These are phyloP conservation scores for Hycleus cichorii DNA, from an alignment of 1,140 invertebrate species.

Conservation along the genomic window DNA sequence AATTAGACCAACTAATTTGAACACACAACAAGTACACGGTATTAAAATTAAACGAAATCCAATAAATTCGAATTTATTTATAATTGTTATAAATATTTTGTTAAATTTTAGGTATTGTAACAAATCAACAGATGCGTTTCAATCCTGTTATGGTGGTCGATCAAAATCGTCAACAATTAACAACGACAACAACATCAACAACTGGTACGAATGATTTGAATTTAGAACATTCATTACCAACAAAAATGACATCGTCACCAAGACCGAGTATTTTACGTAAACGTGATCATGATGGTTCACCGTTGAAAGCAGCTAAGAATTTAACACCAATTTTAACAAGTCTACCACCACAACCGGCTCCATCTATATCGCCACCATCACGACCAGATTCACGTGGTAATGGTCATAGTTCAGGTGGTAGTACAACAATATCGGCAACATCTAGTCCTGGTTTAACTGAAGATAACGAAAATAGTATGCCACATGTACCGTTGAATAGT, in stretches of 20 bases:
- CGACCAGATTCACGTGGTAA: conserved; percentile 45
- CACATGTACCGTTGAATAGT: conserved; percentile 38
- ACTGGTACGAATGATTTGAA: conserved; percentile 2
- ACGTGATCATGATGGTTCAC: conserved; percentile 37
- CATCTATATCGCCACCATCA: conserved; percentile 44
- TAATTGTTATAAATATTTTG: neutral
- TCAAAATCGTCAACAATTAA: conserved; percentile 23
- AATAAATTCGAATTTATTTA: too few relatives aligned
- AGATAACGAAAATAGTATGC: conserved; percentile 50
- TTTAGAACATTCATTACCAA: conserved; percentile 16
- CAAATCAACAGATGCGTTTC: conserved; percentile 33
- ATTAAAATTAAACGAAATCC: too few relatives aligned
- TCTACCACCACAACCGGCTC: conserved; percentile 30
- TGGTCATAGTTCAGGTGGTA: conserved; percentile 54
- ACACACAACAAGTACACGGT: conserved; percentile 31
- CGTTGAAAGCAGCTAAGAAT: conserved; percentile 37
- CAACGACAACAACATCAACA: conserved; percentile 6
- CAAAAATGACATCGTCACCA: conserved; percentile 37
- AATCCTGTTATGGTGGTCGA: conserved; percentile 37
- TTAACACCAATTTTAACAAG: conserved; percentile 44
- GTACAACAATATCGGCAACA: conserved; percentile 70
- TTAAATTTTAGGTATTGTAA: conserved; percentile 27
- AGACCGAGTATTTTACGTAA: conserved; percentile 40
- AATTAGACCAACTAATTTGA: conserved; percentile 20
- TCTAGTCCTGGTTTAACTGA: conserved; percentile 65